A percentile compares a stretch with the other conserved stretches of the same genome.
Evolutionary conservation across 2,888 invertebrate genomes (phyloP).

Genomic region (Theretra japonica): DNA sequence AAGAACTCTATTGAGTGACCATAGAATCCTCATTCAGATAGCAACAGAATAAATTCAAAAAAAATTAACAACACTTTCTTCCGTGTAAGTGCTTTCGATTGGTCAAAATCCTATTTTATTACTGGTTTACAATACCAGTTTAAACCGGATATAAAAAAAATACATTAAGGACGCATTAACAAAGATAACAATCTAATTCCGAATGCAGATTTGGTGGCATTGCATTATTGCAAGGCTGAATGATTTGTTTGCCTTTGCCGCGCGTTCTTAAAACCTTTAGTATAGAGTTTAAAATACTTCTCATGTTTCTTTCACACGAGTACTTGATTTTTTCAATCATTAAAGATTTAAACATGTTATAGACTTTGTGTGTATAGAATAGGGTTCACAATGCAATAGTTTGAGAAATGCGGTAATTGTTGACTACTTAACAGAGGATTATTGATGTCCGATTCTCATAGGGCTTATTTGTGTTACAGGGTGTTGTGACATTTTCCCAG

Average conservation of each 20-base stretch:
- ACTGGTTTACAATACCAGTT: conserved; percentile 43
- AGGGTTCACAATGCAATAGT: conserved; percentile 35
- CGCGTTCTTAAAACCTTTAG: background rate
- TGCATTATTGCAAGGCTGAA: conserved; percentile 51
- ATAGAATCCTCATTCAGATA: conserved; percentile 37
- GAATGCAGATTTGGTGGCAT: conserved; percentile 70
- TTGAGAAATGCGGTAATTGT: conserved; percentile 28
- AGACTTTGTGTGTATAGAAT: background rate
- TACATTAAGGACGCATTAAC: conserved; percentile 64
- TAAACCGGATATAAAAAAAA: conserved; percentile 56
- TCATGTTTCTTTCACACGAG: conserved; percentile 23
- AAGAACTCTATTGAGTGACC: conserved; percentile 8
- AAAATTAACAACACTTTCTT: conserved; percentile 51
- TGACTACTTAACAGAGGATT: conserved; percentile 49
- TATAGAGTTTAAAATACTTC: conserved; percentile 4
- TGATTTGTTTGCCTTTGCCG: conserved; percentile 22
- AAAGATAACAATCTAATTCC: conserved; percentile 77
- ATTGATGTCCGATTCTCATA: conserved; percentile 64
- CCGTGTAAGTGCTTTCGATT: conserved; percentile 43
- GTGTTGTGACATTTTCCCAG: conserved; percentile 43
- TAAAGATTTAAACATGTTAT: background rate
- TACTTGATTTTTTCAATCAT: conserved; percentile 5
- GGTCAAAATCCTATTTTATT: conserved; percentile 39
- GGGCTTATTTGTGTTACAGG: conserved; percentile 49
- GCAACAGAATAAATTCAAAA: conserved; percentile 42